A percentile compares a stretch with the other conserved stretches of the same genome.
Evolutionary conservation across 2,888 invertebrate genomes (phyloP).

Genomic region (Aleiodes leptofemur): DNA sequence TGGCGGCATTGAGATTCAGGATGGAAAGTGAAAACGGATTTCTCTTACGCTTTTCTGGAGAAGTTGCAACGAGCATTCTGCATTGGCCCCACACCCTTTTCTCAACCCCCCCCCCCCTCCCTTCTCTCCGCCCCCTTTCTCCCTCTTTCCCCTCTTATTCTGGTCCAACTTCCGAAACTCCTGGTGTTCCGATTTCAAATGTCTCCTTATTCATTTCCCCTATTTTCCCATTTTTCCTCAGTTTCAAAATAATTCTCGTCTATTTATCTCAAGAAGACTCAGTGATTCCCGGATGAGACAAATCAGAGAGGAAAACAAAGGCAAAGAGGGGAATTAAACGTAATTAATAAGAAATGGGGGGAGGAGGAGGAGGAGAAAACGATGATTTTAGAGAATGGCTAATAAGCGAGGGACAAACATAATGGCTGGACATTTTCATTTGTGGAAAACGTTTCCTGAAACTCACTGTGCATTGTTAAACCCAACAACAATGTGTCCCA

Average conservation of each 20-base stretch:
- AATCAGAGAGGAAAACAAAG: background rate
- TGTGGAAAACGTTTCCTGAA: conserved; percentile 51
- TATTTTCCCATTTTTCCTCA: background rate
- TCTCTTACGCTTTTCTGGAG: conserved; percentile 54
- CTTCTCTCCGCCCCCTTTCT: background rate
- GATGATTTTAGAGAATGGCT: conserved; percentile 43
- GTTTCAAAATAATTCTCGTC: background rate
- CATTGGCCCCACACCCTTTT: conserved; percentile 22
- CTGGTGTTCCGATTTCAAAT: conserved; percentile 7
- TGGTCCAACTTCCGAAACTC: conserved; percentile 1
- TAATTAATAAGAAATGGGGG: background rate
- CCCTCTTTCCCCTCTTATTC: conserved; percentile 14
- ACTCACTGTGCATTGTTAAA: conserved; percentile 51
- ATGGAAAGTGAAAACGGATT: conserved; percentile 66
- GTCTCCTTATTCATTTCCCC: conserved; percentile 17
- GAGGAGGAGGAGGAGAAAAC: background rate
- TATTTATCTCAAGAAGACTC: background rate
- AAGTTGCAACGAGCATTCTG: conserved; percentile 37
- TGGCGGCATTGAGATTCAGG: conserved; percentile 62
- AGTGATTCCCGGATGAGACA: background rate
- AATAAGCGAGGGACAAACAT: conserved; percentile 49
- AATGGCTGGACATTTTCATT: conserved; percentile 54
- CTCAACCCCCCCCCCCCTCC: background rate
- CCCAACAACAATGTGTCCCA: conserved; percentile 53
- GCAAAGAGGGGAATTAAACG: background rate